Conservation (phyloP, 2,888 invertebrate species). For the Germaria angustata region DNA sequence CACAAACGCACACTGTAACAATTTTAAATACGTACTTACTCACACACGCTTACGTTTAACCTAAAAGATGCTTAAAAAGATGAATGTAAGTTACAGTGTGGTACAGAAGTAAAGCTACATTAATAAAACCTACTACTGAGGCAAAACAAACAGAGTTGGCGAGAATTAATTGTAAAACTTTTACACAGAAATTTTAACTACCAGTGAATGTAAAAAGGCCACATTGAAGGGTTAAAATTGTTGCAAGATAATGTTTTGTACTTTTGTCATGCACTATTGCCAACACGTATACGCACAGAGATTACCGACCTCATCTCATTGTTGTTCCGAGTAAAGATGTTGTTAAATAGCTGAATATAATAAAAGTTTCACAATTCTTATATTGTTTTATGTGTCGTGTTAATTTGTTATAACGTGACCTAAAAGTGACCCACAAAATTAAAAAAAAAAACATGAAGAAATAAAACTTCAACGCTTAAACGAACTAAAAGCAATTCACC, state of each 20-base stretch:
- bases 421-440: constrained; percentile 59
- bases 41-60: background rate
- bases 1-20: background rate
- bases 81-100: background rate
- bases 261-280: constrained; percentile 21
- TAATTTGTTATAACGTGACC: constrained; percentile 64
- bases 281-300: background rate
- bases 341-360: constrained; percentile 44
- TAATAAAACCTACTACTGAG: background rate
- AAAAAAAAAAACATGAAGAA: background rate
- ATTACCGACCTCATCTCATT: constrained; percentile 40
- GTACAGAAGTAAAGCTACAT: background rate
- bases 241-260: background rate
- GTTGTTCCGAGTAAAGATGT: constrained; percentile 43
- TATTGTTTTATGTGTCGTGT: constrained; percentile 65
- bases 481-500: constrained; percentile 48
- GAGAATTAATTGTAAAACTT: too few relatives aligned
- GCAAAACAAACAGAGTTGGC: background rate
- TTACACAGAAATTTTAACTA: too few relatives aligned
- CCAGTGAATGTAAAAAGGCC: too few relatives aligned
- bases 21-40: background rate
- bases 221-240: too few relatives aligned
- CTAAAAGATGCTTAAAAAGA: constrained; percentile 31
- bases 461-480: background rate
- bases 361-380: constrained; percentile 60